Evolutionary conservation across 2,113 vertebrate species (phyloP), one percentile per base, ranked within the genome.

Genomic region (Phyllostomus discolor): DNA sequence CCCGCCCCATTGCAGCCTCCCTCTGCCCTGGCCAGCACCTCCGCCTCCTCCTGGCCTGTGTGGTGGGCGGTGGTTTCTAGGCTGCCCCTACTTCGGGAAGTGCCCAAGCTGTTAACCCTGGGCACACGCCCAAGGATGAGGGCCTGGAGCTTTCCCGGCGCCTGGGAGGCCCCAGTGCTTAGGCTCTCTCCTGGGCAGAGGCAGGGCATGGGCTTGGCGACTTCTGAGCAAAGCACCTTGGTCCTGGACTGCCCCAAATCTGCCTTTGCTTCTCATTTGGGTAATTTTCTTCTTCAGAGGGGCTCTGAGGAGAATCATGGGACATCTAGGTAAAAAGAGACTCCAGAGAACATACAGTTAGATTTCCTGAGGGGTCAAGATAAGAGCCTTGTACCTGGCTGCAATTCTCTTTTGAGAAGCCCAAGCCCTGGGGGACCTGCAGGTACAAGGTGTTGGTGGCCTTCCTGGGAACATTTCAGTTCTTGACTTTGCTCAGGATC

Each of bases 331-430:
- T n/a, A 5, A 33, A 70, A 70, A 72, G 28, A 28, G 64, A 67
- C 66, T 33, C 83, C 22, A 72, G 69, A 81, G 73, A 66, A 59
- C 8, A 35, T 59, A 79, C 17, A 57, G 17, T 26, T 35, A 35
- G 69, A 57, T 7, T 20, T 28, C n/a, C 75, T 14, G n/a, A 3
- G 54, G n/a, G 50, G n/a, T 80, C 35, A 38, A 69, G 62, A 35
- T 35, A 20, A 66, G 62, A 73, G 26, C 43, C 2, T 48, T 59
- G 83, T 20, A 38, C 26, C 10, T 89, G 79, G 28, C 59, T 87
- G 82, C 28, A 38, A 1, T 46, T 87, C 17, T 83, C 46, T 69
- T 54, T 80, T 99, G 99, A 98, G 99, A 99, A 10, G 98, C 99
- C 0, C 99, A 99, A 67, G 31, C 0, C 98, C 98, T 52, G 17